phyloP scores from a whole-genome alignment of 1,140 invertebrate species.

The Mya arenaria region DNA sequence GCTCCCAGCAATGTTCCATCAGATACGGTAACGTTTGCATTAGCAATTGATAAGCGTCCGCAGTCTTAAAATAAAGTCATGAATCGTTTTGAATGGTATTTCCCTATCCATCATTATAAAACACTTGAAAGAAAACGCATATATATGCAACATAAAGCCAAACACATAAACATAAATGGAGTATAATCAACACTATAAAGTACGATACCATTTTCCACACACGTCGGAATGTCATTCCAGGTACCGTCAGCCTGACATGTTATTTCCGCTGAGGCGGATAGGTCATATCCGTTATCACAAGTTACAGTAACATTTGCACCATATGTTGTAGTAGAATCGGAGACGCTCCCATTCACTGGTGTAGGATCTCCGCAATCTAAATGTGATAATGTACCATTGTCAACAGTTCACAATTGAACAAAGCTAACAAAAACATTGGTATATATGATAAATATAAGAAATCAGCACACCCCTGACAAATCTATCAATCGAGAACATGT shows the following conservation, averaged over 20 bases:
- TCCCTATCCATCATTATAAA: too few relatives aligned
- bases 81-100: too few relatives aligned
- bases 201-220: neutral
- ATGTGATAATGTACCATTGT: neutral
- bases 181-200: too few relatives aligned
- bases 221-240: neutral
- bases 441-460: neutral
- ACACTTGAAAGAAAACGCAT: too few relatives aligned
- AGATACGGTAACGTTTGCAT: neutral
- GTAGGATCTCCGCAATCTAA: slow-evolving; percentile 5
- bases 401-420: neutral
- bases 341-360: neutral
- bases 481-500: neutral
- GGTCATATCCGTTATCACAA: neutral
- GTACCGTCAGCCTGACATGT: neutral
- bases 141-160: too few relatives aligned
- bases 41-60: neutral
- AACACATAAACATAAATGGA: too few relatives aligned
- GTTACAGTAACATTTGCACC: neutral
- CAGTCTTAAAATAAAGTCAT: slow-evolving; percentile 17
- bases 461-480: neutral
- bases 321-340: neutral
- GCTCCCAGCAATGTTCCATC: slow-evolving; percentile 2
- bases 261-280: neutral
- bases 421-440: neutral